A percentile compares a stretch with the other conserved stretches of the same genome.
phyloP scores from a whole-genome alignment of 2,888 invertebrate genomes.

The Agrilus cyanescens region DNA sequence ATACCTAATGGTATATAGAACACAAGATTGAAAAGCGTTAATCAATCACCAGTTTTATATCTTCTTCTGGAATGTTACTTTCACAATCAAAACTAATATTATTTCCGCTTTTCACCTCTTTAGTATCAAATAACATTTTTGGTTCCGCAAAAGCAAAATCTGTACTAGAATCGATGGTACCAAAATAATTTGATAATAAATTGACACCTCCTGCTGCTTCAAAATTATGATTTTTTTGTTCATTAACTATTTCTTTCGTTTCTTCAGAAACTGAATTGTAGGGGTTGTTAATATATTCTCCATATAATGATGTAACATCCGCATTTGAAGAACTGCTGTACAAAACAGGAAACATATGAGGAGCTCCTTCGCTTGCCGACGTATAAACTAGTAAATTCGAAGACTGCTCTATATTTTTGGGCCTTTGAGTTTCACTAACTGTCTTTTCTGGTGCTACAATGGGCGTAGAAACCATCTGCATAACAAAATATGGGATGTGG shows the following conservation, averaged over 20 bases:
- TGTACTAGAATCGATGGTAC: no score
- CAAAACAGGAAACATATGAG: slow-evolving; percentile 31
- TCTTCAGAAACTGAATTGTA: slow-evolving; percentile 34
- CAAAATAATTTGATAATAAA: no score
- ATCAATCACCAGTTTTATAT: no score
- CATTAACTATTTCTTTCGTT: background rate
- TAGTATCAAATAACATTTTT: no score
- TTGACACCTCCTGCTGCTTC: no score
- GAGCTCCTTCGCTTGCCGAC: slow-evolving; percentile 12
- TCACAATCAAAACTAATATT: no score
- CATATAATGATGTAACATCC: slow-evolving; percentile 34
- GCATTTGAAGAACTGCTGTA: slow-evolving; percentile 22
- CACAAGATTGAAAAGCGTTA: no score
- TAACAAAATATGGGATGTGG: slow-evolving; percentile 2
- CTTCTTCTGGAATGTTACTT: no score
- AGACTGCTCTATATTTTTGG: slow-evolving; percentile 2
- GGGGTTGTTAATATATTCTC: slow-evolving; percentile 46
- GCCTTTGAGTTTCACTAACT: slow-evolving; percentile 12
- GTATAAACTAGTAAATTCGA: background rate
- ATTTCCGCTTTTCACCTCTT: no score
- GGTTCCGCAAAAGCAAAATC: no score
- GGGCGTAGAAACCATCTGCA: slow-evolving; percentile 54
- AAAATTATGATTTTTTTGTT: no score
- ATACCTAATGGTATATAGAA: no score
- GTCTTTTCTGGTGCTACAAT: slow-evolving; percentile 35